Percentiles rank a stretch among this genome's conserved stretches.
Evolutionary conservation across 2,888 invertebrate species (phyloP).

Genomic region (Troides oblongomaculatus): DNA sequence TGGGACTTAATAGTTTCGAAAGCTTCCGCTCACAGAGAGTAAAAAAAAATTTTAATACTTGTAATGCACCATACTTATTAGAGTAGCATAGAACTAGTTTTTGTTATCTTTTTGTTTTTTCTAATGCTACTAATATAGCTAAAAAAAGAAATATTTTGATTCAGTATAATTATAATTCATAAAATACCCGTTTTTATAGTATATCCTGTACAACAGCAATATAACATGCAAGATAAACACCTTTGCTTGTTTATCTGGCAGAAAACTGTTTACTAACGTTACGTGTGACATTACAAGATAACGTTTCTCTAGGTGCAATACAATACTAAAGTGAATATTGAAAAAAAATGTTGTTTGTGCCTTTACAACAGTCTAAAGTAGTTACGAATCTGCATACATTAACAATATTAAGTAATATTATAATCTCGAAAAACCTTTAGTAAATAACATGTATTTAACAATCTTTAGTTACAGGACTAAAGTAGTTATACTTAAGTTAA

Average conservation of each 20-base stretch:
- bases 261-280: constrained; percentile 28
- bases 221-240: constrained; percentile 22
- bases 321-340: neutral
- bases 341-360: neutral
- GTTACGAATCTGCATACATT: neutral
- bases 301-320: constrained; percentile 10
- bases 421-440: too few species aligned
- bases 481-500: too few species aligned
- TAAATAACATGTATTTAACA: too few species aligned
- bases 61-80: too few species aligned
- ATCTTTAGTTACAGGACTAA: too few species aligned
- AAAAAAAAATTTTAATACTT: too few species aligned
- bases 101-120: too few species aligned
- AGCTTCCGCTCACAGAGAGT: too few species aligned
- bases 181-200: constrained; percentile 1
- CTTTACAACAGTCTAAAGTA: neutral
- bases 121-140: neutral
- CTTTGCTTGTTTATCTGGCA: constrained; percentile 22
- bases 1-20: too few species aligned
- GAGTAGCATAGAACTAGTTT: too few species aligned
- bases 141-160: neutral
- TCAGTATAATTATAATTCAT: neutral
- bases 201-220: constrained; percentile 16
- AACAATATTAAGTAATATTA: neutral
- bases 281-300: constrained; percentile 24